These are phyloP conservation scores for Heliconius nattereri DNA, from an alignment of 1,140 invertebrate genomes.

Conservation along the genomic window DNA sequence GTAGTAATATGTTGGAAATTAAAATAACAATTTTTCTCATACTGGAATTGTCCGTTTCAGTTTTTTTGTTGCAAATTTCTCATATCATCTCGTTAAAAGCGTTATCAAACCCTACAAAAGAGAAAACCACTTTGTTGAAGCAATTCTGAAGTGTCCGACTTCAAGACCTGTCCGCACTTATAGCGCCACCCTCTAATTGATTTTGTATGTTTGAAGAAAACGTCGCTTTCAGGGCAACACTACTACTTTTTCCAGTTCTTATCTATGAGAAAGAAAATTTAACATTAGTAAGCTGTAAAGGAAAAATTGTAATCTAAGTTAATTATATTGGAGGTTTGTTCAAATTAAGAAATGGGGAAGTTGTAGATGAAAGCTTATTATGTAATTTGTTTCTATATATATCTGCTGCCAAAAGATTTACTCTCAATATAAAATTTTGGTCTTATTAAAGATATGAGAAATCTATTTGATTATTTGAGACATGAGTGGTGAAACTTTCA, in stretches of 20 bases:
- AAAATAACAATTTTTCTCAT: not conserved
- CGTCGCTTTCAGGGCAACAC: not conserved
- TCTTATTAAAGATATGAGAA: too few relatives aligned
- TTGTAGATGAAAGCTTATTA: too few relatives aligned
- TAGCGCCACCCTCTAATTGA: not conserved
- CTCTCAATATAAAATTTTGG: too few relatives aligned
- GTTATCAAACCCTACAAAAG: not conserved
- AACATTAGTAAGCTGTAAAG: not conserved
- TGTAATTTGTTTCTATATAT: too few relatives aligned
- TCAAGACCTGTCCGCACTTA: not conserved
- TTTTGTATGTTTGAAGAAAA: constrained; percentile 6
- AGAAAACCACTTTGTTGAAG: not conserved
- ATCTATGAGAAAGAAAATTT: not conserved
- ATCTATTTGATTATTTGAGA: too few relatives aligned
- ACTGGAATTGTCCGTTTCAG: not conserved
- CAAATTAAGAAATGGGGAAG: too few relatives aligned
- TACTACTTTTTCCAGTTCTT: not conserved
- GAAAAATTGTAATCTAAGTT: not conserved
- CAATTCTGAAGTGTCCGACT: constrained; percentile 3
- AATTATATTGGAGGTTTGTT: too few relatives aligned
- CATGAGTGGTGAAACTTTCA: too few relatives aligned
- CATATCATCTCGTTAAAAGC: not conserved
- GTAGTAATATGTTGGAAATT: too few relatives aligned
- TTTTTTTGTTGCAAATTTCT: not conserved
- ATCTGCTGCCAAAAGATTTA: too few relatives aligned